Conservation (phyloP, 2,888 invertebrate genomes). For the Synergus japonicus region DNA sequence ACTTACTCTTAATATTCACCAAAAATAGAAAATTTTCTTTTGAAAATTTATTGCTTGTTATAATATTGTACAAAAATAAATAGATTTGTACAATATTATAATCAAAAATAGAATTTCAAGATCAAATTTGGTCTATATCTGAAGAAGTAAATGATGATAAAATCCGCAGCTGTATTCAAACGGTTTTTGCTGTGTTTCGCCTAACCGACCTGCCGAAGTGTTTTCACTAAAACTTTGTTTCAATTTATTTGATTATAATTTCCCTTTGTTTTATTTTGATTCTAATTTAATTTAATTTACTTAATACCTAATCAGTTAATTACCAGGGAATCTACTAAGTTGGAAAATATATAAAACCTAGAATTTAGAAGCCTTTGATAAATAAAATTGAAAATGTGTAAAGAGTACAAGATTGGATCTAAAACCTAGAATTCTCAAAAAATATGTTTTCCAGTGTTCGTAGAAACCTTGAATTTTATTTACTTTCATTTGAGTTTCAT, state of each 20-base stretch:
- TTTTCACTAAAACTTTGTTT: slow-evolving; percentile 32
- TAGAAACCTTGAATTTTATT: slow-evolving; percentile 14
- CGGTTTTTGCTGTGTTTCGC: slow-evolving; percentile 35
- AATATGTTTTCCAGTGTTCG: not conserved
- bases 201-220: slow-evolving; percentile 34
- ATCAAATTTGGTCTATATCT: not conserved
- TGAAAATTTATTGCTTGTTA: not conserved
- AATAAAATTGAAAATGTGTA: not conserved
- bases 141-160: not conserved
- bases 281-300: slow-evolving; percentile 13
- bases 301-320: not conserved
- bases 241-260: slow-evolving; percentile 15
- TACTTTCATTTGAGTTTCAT: slow-evolving; percentile 59
- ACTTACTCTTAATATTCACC: not conserved
- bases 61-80: not conserved
- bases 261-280: slow-evolving; percentile 25
- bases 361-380: too few species aligned
- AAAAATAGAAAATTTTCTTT: not conserved
- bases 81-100: not conserved
- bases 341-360: not conserved
- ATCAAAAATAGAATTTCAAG: not conserved
- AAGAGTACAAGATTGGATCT: not conserved
- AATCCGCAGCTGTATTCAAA: not conserved
- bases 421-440: slow-evolving; percentile 5
- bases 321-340: not conserved